Conservation (phyloP, 2,797 vertebrate genomes). For the Sorex maritimensis region DNA sequence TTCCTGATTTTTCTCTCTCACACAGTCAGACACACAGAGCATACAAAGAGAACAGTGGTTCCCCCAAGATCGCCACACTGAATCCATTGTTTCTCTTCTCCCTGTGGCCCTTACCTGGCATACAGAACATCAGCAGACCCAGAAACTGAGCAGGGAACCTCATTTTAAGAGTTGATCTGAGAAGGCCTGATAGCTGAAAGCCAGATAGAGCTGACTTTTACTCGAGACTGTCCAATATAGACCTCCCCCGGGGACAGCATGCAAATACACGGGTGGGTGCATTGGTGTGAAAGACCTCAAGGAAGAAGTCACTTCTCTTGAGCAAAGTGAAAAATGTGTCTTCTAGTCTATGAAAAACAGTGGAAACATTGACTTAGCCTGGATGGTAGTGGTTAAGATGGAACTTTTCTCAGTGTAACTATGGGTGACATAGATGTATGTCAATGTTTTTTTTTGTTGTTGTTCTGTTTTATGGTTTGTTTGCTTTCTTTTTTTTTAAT, state of each 20-base stretch:
- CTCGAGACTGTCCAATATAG: not conserved
- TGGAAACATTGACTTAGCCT: not conserved
- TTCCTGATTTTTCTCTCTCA: no score
- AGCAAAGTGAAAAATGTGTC: not conserved
- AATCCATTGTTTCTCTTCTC: no score
- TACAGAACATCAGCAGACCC: not conserved
- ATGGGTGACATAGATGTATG: no score
- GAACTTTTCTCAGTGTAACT: no score
- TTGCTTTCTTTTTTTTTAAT: no score
- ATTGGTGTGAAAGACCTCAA: not conserved
- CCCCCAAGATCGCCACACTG: no score
- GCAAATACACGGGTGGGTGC: not conserved
- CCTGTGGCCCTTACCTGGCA: not conserved
- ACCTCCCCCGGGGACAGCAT: not conserved
- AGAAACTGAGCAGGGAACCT: not conserved
- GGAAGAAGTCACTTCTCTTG: not conserved
- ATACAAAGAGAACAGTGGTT: no score
- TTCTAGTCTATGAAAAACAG: not conserved
- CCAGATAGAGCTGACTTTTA: not conserved
- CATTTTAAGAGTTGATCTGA: not conserved
- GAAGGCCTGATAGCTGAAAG: not conserved
- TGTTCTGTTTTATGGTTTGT: no score
- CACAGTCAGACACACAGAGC: no score
- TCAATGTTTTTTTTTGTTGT: no score
- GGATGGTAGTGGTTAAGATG: no score